Base-by-base conservation (phyloP, 1,140 invertebrate genomes). In the Cyclina sinensis region DNA sequence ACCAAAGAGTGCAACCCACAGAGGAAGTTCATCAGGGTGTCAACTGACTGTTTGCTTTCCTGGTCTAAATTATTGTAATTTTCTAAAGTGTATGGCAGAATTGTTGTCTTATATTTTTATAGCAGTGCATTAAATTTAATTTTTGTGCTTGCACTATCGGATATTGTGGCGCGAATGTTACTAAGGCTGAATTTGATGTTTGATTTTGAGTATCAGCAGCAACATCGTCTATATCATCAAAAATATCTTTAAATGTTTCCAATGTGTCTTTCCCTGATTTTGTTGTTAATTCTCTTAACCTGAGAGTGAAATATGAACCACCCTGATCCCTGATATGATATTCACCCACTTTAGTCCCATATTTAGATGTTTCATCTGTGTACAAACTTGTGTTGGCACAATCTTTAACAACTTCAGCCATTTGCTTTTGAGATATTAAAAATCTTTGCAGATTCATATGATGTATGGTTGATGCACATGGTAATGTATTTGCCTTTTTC, bases 1-100 rank as follows among this genome's bases (percentile, higher is more conserved):
- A 89, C 80, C 11, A 89, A 43, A 27, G 39, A 46, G 59, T 89
- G 88, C 32, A 89, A 27, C n/a, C 82, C 74, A 48, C 88, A 86
- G 48, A 85, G 86, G 30, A 88, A 88, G 62, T 86, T 51, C 27
- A 79, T 48, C 9, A 87, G 43, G 5, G 37, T 46, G 35, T 54
- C 27, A 0, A 79, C 35, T 0, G 76, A 48, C 48, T 79, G 46
- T 79, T 79, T 51, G 43, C 76, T 79, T 79, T 14, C 76, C n/a
- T 35, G 37, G 43, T 79, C 35, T 27, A 5, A 0, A 16, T 76
- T 12, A 48, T 43, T 12, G 37, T 76, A 39, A 37, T 76, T 76
- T 51, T 54, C n/a, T 27, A 79, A 14, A 16, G 76, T 79, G 51
- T 79, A 79, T 27, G 76, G 46, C 35, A 79, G 32, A 32, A 54